Evolutionary conservation across 2,888 invertebrate genomes (phyloP).

Genomic region (Himalopsyche tibetana): DNA sequence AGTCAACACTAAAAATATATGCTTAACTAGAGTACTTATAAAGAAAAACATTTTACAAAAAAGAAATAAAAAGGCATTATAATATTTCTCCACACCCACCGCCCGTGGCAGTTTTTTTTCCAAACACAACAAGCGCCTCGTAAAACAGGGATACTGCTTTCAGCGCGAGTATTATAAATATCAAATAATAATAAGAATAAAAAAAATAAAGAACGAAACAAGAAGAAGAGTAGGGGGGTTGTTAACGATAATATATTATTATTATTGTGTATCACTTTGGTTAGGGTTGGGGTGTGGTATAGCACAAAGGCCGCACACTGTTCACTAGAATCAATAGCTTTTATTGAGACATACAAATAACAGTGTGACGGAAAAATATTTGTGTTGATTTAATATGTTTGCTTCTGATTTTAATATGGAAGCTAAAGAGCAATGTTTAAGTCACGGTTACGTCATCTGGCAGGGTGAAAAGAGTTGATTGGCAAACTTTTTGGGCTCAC

Average conservation of each 20-base stretch:
- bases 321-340: slow-evolving; percentile 2
- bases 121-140: slow-evolving; percentile 3
- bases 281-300: slow-evolving; percentile 18
- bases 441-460: too few relatives aligned
- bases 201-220: slow-evolving; percentile 20
- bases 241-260: slow-evolving; percentile 34
- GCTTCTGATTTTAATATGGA: too few relatives aligned
- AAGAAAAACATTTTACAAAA: not conserved
- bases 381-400: too few relatives aligned
- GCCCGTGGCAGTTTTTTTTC: not conserved
- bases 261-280: slow-evolving; percentile 25
- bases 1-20: too few relatives aligned
- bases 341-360: slow-evolving; percentile 11
- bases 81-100: not conserved
- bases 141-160: slow-evolving; percentile 17
- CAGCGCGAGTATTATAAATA: slow-evolving; percentile 18
- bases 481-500: too few relatives aligned
- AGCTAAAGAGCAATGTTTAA: too few relatives aligned
- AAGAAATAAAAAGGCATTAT: not conserved
- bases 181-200: slow-evolving; percentile 26
- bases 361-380: not conserved
- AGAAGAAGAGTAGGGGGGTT: not conserved
- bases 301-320: not conserved
- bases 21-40: not conserved
- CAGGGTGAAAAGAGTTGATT: too few relatives aligned